Percentiles rank a stretch among this genome's conserved stretches.
Conservation (phyloP, 2,888 invertebrate species). For the Apodemia arnacis region DNA sequence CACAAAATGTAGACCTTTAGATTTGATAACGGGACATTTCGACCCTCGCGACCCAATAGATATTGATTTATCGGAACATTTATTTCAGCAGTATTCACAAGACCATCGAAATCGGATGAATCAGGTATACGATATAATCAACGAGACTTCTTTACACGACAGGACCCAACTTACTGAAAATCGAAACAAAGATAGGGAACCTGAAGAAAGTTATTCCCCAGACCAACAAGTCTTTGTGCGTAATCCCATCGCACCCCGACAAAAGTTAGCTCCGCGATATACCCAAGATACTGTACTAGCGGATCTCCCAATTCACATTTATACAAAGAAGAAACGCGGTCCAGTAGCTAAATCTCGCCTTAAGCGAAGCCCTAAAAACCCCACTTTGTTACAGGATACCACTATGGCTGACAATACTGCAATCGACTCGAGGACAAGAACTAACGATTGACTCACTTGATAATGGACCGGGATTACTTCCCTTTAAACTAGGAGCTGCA, state of each 20-base stretch:
- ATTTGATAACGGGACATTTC: conserved; percentile 79
- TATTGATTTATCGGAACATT: conserved; percentile 71
- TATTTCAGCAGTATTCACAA: conserved; percentile 75
- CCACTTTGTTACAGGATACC: too few species aligned
- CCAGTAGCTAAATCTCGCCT: too few species aligned
- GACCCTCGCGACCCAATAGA: conserved; percentile 81
- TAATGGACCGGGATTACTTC: too few species aligned
- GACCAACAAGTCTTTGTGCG: conserved; percentile 41
- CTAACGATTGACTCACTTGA: too few species aligned
- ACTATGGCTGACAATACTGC: too few species aligned
- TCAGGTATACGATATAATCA: conserved; percentile 68
- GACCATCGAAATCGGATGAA: conserved; percentile 68
- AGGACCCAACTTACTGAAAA: conserved; percentile 59
- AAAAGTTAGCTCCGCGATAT: conserved; percentile 48
- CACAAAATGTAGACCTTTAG: conserved; percentile 78
- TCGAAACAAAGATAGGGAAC: conserved; percentile 36
- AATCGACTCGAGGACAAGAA: too few species aligned
- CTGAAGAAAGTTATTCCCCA: background rate
- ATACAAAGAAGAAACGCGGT: too few species aligned
- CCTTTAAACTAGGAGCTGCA: too few species aligned
- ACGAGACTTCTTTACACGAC: conserved; percentile 49
- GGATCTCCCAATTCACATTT: too few species aligned
- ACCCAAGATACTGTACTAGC: too few species aligned
- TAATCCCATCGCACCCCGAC: conserved; percentile 46
- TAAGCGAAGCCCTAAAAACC: too few species aligned